Percentiles rank a stretch among this genome's conserved stretches.
Evolutionary conservation across 2,113 vertebrate species (phyloP).

Genomic region (Pseudopodoces humilis): DNA sequence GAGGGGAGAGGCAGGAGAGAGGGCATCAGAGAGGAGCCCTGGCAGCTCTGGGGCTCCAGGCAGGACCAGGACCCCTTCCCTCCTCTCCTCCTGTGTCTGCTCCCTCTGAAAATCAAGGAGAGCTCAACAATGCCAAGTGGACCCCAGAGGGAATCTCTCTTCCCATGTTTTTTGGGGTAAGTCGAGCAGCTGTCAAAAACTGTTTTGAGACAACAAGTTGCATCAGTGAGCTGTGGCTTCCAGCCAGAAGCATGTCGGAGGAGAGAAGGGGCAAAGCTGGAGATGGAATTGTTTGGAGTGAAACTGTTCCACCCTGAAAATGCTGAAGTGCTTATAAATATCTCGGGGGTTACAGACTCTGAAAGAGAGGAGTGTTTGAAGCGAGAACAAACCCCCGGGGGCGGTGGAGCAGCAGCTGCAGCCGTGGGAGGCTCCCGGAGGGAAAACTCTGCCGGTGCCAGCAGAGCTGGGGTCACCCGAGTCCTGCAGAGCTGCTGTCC

Average conservation of each 20-base stretch:
- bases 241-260: rapidly evolving
- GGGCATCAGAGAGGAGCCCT: not conserved
- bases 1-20: not conserved
- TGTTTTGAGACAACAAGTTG: rapidly evolving
- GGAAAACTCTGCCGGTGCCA: not conserved
- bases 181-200: not conserved
- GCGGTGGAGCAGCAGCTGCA: not conserved
- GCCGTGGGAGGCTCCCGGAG: not conserved
- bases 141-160: not conserved
- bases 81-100: not conserved
- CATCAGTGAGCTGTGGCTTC: not conserved
- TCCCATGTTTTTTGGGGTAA: rapidly evolving
- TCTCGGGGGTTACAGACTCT: not conserved
- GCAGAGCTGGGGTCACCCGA: not conserved
- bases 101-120: not conserved
- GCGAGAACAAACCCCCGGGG: not conserved
- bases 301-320: not conserved
- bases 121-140: rapidly evolving
- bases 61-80: not conserved
- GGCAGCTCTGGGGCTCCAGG: not conserved
- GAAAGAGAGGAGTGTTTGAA: not conserved
- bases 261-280: not conserved
- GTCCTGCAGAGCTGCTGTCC: not conserved
- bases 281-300: not conserved
- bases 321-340: not conserved